A percentile compares a stretch with the other conserved stretches of the same genome.
Evolutionary conservation across 2,113 vertebrate species (phyloP).

Genomic region (Protomyctophum bolini): DNA sequence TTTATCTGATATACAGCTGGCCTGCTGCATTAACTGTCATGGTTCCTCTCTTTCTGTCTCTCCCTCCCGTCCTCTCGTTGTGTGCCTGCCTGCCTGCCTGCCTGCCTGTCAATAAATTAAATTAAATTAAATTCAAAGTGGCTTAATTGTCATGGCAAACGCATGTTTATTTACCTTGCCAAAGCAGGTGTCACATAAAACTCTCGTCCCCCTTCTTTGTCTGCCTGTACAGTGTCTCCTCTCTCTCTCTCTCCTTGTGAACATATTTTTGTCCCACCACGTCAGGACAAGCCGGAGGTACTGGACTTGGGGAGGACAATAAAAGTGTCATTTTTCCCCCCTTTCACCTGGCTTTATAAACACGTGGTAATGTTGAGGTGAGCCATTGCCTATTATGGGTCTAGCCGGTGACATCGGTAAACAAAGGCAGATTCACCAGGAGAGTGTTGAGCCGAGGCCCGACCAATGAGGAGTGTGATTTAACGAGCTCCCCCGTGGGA

Average conservation of each 20-base stretch:
- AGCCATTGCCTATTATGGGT: slow-evolving; percentile 79
- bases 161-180: too few relatives aligned
- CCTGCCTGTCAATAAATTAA: too few relatives aligned
- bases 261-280: slow-evolving; percentile 41
- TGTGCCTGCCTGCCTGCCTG: too few relatives aligned
- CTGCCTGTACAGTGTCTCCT: neutral
- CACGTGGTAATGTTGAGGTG: slow-evolving; percentile 70
- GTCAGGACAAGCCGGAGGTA: slow-evolving; percentile 17
- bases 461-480: slow-evolving; percentile 62
- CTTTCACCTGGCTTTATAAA: slow-evolving; percentile 68
- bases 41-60: slow-evolving; percentile 12
- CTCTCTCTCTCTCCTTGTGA: slow-evolving; percentile 6
- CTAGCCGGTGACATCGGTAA: slow-evolving; percentile 62
- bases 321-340: slow-evolving; percentile 68
- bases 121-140: too few relatives aligned
- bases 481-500: slow-evolving; percentile 48
- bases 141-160: too few relatives aligned
- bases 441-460: slow-evolving; percentile 8
- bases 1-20: slow-evolving; percentile 62
- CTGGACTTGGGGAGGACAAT: slow-evolving; percentile 45
- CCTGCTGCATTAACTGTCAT: slow-evolving; percentile 52
- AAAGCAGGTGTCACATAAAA: too few relatives aligned
- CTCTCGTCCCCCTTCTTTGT: too few relatives aligned
- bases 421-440: slow-evolving; percentile 35
- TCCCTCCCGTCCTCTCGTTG: neutral